These are phyloP conservation scores for Coreoperca whiteheadi DNA, from an alignment of 2,113 vertebrate genomes.

Conservation along the genomic window DNA sequence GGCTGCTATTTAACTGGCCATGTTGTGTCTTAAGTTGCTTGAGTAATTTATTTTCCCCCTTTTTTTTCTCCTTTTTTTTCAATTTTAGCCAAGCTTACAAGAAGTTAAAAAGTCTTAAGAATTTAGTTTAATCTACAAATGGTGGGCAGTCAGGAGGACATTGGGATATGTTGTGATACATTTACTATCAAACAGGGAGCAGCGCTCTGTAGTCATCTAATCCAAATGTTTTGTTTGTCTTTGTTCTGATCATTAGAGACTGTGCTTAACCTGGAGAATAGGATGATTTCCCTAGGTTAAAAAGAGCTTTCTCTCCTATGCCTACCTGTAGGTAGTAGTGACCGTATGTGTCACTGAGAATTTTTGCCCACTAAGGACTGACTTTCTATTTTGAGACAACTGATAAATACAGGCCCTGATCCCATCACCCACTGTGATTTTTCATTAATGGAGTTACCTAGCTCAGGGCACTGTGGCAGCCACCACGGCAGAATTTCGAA, in stretches of 20 bases:
- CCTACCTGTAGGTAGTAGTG: not conserved
- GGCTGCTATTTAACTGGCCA: not conserved
- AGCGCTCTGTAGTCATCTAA: not conserved
- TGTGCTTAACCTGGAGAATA: not conserved
- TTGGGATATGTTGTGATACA: not conserved
- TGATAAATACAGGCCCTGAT: not conserved
- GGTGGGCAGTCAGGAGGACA: not conserved
- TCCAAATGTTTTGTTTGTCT: not conserved
- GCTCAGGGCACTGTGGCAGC: not conserved
- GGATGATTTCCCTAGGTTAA: not conserved
- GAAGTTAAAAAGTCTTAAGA: not conserved
- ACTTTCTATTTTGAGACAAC: slow-evolving; percentile 9
- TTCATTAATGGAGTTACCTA: not conserved
- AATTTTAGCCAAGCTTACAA: no score
- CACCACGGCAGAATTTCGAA: not conserved
- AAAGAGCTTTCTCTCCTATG: not conserved
- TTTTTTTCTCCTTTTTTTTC: no score
- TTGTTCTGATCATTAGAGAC: not conserved
- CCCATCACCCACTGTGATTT: not conserved
- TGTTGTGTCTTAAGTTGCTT: not conserved
- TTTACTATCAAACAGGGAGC: not conserved
- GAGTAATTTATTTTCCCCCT: not conserved
- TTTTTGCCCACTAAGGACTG: not conserved
- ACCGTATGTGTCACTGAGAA: not conserved
- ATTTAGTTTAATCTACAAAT: not conserved